Base-by-base conservation (phyloP, 2,797 vertebrate species). In the Crenichthys baileyi region DNA sequence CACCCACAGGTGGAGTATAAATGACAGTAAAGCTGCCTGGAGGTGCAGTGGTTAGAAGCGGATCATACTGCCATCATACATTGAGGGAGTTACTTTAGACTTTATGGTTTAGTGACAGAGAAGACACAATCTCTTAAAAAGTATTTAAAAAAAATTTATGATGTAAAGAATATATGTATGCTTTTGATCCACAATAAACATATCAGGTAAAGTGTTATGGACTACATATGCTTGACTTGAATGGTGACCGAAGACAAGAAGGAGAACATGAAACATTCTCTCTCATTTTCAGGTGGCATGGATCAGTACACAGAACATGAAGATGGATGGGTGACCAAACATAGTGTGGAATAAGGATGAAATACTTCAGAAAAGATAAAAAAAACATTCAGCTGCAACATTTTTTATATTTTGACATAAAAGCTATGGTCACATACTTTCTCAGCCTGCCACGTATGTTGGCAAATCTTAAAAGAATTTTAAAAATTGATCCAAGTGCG, bases 1-100 rank as follows among this genome's bases (percentile, higher is more conserved):
- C 72, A 68, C 79, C 85, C 78, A 78, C 63, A 39, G 79, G 85
- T 82, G 65, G 63, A 76, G 65, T 76, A 88, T 71, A 79, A 79
- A 87, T 77, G 80, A 70, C 60, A 72, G 77, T 75, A 79, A 81
- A 82, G 70, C 71, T 58, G 68, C 76, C 51, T 26, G 72, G 67
- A 77, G 83, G 58, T 29, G 31, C 36, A n/a, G 0, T 39, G 39
- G 29, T 51, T 75, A 79, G 81, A 61, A 75, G 76, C 5, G 56
- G 44, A 46, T 75, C 46, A 72, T 11, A 16, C 78, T 71, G 53
- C 16, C 65, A 72, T 83, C 83, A 74, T 31, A 78, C 55, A 50
- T 70, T 63, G 22, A 31, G 24, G 55, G 75, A 73, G 79, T 85
- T 83, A 79, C 26, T 29, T 31, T 31, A 58, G 36, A 80, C 80